Percentiles rank a stretch among this genome's conserved stretches.
These are phyloP conservation scores for Xiphophorus hellerii DNA, from an alignment of 2,113 vertebrate species.

Conservation along the genomic window DNA sequence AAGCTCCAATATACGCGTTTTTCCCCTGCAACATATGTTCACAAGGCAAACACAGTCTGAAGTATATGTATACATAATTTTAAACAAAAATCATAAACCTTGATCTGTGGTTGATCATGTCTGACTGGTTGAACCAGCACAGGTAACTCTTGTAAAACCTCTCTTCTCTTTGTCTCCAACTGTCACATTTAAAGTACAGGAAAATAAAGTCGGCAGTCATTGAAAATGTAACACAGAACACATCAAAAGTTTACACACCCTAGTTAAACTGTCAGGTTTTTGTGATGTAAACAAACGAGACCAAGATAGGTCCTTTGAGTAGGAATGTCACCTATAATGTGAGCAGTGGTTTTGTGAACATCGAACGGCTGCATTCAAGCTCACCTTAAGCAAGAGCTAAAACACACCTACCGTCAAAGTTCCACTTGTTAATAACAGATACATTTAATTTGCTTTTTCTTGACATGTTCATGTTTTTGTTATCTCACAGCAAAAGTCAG, in stretches of 20 bases:
- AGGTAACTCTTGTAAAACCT: neutral
- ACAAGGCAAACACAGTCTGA: neutral
- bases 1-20: neutral
- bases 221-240: neutral
- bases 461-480: too few species aligned
- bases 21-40: neutral
- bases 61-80: neutral
- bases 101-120: neutral
- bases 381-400: neutral
- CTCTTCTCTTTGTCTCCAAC: conserved; percentile 19
- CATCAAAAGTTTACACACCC: too few species aligned
- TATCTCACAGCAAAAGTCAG: too few species aligned
- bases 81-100: neutral
- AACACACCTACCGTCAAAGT: neutral
- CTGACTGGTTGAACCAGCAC: conserved; percentile 38
- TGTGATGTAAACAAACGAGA: neutral
- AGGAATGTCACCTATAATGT: neutral
- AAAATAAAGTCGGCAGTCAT: neutral
- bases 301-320: neutral
- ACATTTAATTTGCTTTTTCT: neutral
- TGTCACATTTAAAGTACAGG: neutral
- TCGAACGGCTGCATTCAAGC: neutral
- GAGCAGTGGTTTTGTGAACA: too few species aligned
- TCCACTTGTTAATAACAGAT: neutral
- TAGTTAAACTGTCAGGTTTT: too few species aligned